phyloP scores from a whole-genome alignment of 2,888 invertebrate species.

The Clistopyga incitator region DNA sequence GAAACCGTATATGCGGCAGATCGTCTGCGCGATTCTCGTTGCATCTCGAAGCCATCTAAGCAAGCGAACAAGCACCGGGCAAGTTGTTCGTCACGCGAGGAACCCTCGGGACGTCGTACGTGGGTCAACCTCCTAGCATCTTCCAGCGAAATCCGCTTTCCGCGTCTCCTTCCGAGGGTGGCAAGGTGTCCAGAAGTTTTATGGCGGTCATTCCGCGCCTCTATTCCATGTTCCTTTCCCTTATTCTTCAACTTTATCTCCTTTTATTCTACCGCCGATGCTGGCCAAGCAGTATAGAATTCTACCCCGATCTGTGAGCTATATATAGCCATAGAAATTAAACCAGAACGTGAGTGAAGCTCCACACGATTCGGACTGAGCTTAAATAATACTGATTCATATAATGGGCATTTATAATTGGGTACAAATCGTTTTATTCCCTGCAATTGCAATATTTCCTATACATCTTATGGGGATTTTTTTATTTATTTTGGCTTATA shows the following conservation, averaged over 20 bases:
- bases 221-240: constrained; percentile 7
- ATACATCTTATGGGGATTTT: no score
- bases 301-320: not conserved
- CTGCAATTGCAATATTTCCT: not conserved
- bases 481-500: no score
- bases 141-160: constrained; percentile 3
- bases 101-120: constrained; percentile 52
- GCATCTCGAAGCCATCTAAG: constrained; percentile 49
- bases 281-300: not conserved
- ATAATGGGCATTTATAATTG: not conserved
- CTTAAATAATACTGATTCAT: not conserved
- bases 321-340: not conserved
- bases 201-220: constrained; percentile 50
- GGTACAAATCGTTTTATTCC: not conserved
- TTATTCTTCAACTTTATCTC: constrained; percentile 40
- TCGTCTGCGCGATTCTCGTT: not conserved
- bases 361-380: not conserved
- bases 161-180: constrained; percentile 31
- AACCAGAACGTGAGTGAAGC: not conserved
- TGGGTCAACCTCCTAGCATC: constrained; percentile 14
- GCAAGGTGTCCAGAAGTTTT: constrained; percentile 59
- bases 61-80: constrained; percentile 30
- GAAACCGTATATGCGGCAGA: constrained; percentile 48
- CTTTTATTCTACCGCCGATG: not conserved
- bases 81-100: constrained; percentile 47